Evolutionary conservation across 2,113 vertebrate species (phyloP).

Genomic region (Donacobius atricapilla): DNA sequence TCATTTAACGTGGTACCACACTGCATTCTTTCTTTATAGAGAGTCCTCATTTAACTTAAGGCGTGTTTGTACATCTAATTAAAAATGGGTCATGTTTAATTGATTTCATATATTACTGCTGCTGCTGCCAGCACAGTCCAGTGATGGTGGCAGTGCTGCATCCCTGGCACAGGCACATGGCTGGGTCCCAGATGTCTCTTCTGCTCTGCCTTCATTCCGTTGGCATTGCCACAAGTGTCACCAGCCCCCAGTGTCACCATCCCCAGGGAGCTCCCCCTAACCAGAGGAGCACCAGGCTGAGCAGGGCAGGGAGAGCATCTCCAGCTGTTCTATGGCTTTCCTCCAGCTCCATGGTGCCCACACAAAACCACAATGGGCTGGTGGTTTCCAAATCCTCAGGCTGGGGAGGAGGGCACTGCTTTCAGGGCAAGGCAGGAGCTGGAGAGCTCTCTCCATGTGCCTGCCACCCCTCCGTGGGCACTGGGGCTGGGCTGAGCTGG

Average conservation of each 20-base stretch:
- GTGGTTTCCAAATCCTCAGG: not conserved
- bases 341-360: not conserved
- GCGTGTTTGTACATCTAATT: constrained; percentile 58
- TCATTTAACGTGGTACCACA: constrained; percentile 22
- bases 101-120: constrained; percentile 30
- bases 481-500: not conserved
- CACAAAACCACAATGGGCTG: not conserved
- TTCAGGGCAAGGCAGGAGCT: not conserved
- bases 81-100: constrained; percentile 46
- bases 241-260: fast-evolving
- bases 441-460: not conserved
- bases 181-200: not conserved
- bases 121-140: not conserved
- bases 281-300: not conserved
- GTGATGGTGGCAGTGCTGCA: not conserved
- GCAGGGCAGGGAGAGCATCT: not conserved
- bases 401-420: not conserved
- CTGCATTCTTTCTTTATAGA: constrained; percentile 32
- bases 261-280: not conserved
- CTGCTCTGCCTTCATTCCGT: fast-evolving
- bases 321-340: not conserved
- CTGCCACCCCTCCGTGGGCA: fast-evolving
- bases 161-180: not conserved
- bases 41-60: constrained; percentile 45
- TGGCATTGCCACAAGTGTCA: fast-evolving